A percentile compares a stretch with the other conserved stretches of the same genome.
These are phyloP conservation scores for Triplophysa dalaica DNA, from an alignment of 2,113 vertebrate species.

Conservation along the genomic window DNA sequence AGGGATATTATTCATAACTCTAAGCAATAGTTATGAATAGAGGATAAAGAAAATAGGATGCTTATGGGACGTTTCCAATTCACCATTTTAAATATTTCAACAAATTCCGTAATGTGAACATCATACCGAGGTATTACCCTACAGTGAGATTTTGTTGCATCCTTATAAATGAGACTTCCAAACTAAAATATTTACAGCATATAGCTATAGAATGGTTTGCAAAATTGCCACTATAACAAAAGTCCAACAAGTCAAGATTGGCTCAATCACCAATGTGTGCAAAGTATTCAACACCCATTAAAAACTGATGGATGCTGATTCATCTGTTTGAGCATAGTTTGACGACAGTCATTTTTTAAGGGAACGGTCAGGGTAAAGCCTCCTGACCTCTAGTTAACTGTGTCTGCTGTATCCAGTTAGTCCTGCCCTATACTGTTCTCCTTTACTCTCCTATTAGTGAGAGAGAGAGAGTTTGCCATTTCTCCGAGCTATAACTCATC, in stretches of 20 bases:
- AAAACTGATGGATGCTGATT: constrained; percentile 22
- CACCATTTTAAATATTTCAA: no score
- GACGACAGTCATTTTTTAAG: constrained; percentile 26
- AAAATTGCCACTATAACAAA: no score
- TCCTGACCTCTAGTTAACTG: constrained; percentile 43
- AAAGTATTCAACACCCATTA: not conserved
- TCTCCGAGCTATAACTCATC: constrained; percentile 33
- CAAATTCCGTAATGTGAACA: no score
- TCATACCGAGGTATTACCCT: no score
- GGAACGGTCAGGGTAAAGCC: constrained; percentile 24
- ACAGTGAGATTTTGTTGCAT: no score
- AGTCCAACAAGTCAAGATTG: not conserved
- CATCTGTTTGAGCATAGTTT: constrained; percentile 12
- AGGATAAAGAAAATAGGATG: no score
- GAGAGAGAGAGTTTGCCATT: constrained; percentile 27
- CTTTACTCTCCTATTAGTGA: constrained; percentile 43
- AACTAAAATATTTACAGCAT: no score
- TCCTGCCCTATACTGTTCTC: constrained; percentile 40
- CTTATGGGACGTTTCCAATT: no score
- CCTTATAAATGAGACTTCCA: no score
- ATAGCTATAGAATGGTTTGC: no score
- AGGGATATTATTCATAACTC: no score
- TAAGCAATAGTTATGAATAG: no score
- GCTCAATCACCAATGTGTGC: not conserved
- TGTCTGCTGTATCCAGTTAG: constrained; percentile 40